These are phyloP conservation scores for Apis cerana DNA, from an alignment of 1,140 invertebrate species.

Conservation along the genomic window DNA sequence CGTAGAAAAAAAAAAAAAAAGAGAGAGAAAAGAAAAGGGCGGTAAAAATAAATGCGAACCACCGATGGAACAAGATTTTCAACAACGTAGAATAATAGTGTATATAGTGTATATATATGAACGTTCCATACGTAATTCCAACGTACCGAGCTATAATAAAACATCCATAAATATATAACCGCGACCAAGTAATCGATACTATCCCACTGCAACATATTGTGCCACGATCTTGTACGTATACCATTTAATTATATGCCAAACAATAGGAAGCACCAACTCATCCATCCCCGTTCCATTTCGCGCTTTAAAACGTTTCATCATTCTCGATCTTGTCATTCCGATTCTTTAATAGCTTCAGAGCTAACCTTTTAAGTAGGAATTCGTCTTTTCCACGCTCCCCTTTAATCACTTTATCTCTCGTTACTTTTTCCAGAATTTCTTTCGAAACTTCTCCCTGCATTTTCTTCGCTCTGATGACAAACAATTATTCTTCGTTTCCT, in stretches of 20 bases:
- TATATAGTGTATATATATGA: neutral
- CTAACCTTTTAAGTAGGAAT: neutral
- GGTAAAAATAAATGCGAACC: constrained; percentile 3
- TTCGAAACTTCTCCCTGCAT: too few relatives aligned
- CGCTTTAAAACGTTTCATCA: neutral
- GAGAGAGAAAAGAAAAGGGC: neutral
- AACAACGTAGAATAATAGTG: neutral
- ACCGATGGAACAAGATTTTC: neutral
- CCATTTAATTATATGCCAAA: neutral
- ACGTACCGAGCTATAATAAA: constrained; percentile 26
- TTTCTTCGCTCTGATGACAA: too few relatives aligned
- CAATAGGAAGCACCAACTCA: neutral
- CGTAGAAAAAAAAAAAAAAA: neutral
- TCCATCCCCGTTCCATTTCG: too few relatives aligned
- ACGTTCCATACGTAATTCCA: constrained; percentile 34
- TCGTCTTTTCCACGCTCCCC: neutral
- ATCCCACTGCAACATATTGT: neutral
- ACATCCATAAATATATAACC: constrained; percentile 28
- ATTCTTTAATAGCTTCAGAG: too few relatives aligned
- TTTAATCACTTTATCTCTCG: neutral
- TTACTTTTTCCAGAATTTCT: too few relatives aligned
- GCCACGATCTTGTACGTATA: neutral
- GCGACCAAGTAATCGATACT: constrained; percentile 26
- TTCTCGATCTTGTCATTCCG: neutral
- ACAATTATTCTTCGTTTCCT: too few relatives aligned